Percentiles rank a stretch among this genome's conserved stretches.
phyloP scores from a whole-genome alignment of 2,797 vertebrate species.

The Tapirus indicus region DNA sequence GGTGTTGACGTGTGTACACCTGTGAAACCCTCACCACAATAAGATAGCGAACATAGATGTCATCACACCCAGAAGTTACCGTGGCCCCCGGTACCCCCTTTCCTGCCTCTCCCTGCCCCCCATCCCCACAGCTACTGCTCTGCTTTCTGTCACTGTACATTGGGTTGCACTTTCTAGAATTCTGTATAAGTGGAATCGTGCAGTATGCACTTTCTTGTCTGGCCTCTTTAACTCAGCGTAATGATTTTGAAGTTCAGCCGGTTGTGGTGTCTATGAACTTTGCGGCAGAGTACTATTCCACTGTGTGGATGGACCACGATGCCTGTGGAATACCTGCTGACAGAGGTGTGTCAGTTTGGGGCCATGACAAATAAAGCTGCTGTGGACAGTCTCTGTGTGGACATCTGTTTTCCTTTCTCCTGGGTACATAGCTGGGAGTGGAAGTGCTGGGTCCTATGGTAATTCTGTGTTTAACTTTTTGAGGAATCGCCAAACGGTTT shows the following conservation, averaged over 20 bases:
- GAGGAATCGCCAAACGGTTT: not conserved
- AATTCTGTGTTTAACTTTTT: not conserved
- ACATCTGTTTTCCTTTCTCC: not conserved
- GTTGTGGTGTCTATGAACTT: not conserved
- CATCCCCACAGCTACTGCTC: not conserved
- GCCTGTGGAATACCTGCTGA: not conserved
- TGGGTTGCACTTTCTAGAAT: conserved; percentile 5
- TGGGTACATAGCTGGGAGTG: not conserved
- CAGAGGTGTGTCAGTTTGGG: not conserved
- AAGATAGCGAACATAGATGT: not conserved
- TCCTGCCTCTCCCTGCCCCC: not conserved
- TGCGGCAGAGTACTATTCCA: not conserved
- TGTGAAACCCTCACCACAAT: not conserved
- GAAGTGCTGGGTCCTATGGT: not conserved
- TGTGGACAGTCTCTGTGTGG: conserved; percentile 9
- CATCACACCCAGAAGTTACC: not conserved
- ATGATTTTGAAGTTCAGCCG: not conserved
- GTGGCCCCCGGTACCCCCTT: not conserved
- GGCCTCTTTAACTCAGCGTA: not conserved
- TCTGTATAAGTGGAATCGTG: not conserved
- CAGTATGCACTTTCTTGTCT: not conserved
- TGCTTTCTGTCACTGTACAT: not conserved
- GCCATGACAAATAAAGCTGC: conserved; percentile 56
- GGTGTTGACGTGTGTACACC: not conserved
- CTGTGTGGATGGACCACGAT: not conserved